Base-by-base conservation (phyloP, 2,797 vertebrate species). In the Xenopus petersii region DNA sequence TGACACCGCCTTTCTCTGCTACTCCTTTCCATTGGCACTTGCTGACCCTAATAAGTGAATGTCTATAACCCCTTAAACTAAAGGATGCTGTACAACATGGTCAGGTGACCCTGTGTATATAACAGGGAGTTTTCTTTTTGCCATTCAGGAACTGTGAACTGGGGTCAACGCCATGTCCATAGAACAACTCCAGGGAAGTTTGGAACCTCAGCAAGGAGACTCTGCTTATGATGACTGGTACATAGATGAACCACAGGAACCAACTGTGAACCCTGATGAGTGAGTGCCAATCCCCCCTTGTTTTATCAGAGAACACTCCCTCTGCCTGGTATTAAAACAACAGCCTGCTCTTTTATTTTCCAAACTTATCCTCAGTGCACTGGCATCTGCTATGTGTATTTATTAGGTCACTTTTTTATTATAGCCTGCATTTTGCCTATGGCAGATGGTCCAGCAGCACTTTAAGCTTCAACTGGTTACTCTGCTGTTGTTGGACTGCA, bases 171-270 rank as follows among this genome's bases (percentile, higher is more conserved):
- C 55, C 30, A 65, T 80, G 59, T 63, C 75, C 71, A 26, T 79
- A 12, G 59, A 75, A 81, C 58, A 30, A 55, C 67, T 81, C 73
- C 75, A 36, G 30, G 64, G 42, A 26, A 56, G 26, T 81, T 21
- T 56, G 79, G 80, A 83, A 84, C 80, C 77, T 70, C 75, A 80
- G 76, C 81, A 26, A 81, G 70, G n/a, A 17, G 81, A 89, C 69
- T 30, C 26, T 30, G 26, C 26, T 30, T 95, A 95, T 49, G 86
- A 91, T 0, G 84, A 87, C 86, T 97, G 92, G 92, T 93, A 91
- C 82, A 90, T 91, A 8, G 86, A 89, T 0, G 90, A 91, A 7
- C 81, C 91, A 63, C 75, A 85, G 17, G 81, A 87, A 0, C 87
- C 87, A 0, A 74, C 90, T 0, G 77, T 82, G 71, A 68, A 81